A percentile compares a stretch with the other conserved stretches of the same genome.
phyloP scores from a whole-genome alignment of 2,797 vertebrate genomes.

The Tragelaphus eurycerus region DNA sequence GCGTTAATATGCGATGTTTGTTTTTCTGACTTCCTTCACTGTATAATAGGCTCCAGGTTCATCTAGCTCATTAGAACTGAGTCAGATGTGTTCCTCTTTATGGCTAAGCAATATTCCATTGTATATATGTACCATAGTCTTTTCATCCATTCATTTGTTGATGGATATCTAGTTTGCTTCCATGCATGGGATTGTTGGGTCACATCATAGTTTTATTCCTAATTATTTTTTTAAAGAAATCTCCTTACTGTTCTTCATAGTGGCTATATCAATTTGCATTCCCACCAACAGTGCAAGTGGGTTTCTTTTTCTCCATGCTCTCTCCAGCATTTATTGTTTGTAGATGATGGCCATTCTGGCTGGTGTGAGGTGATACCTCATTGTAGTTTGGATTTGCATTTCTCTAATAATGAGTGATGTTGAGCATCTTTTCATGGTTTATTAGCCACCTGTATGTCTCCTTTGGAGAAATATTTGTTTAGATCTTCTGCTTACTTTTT shows the following conservation, averaged over 20 bases:
- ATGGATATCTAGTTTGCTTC: neutral
- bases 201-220: neutral
- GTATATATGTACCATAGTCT: neutral
- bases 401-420: neutral
- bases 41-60: neutral
- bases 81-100: neutral
- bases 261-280: neutral
- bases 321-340: neutral
- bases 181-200: neutral
- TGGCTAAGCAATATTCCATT: rapidly evolving
- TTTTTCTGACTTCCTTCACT: neutral
- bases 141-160: neutral
- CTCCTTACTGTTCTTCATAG: neutral
- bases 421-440: neutral
- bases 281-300: neutral
- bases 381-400: neutral
- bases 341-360: neutral
- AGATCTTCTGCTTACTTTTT: neutral
- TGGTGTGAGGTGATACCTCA: neutral
- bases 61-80: neutral
- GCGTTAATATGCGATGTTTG: neutral
- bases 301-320: neutral
- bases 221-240: neutral
- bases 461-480: neutral
- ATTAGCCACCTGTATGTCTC: neutral